Evolutionary conservation across 2,797 vertebrate species (phyloP).

Genomic region (Phrynocephalus guinanensis): DNA sequence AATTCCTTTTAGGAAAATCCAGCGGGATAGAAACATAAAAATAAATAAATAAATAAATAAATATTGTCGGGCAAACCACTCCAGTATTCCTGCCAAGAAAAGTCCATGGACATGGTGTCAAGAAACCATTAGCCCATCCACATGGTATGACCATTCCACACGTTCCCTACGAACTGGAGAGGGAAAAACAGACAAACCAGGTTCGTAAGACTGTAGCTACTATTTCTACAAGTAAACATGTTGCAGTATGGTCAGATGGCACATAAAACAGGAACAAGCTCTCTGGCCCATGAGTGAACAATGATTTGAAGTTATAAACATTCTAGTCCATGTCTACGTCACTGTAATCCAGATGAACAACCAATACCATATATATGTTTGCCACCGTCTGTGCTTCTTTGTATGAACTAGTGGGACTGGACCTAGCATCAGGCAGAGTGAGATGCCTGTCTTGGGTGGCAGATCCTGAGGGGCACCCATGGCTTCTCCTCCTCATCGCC

Average conservation of each 20-base stretch:
- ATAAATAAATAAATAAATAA: too few species aligned
- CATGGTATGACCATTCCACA: background rate
- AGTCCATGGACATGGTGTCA: too few species aligned
- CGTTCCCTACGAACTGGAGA: background rate
- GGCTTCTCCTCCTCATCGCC: too few species aligned
- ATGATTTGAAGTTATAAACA: background rate
- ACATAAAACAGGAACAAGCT: background rate
- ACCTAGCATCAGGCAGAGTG: background rate
- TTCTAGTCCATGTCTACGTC: background rate
- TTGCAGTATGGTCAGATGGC: background rate
- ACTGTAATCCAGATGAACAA: background rate
- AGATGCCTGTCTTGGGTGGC: too few species aligned
- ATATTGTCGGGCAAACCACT: too few species aligned
- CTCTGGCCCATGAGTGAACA: background rate
- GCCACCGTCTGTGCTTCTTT: background rate
- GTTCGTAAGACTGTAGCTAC: background rate
- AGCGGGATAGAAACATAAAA: too few species aligned
- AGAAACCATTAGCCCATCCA: background rate
- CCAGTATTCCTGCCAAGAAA: too few species aligned
- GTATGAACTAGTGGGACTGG: background rate
- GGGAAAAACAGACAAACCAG: background rate
- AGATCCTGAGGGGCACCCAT: too few species aligned
- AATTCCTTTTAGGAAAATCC: too few species aligned
- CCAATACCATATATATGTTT: too few species aligned
- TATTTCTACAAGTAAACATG: background rate